Base-by-base conservation (phyloP, 2,888 invertebrate genomes). In the Lepidochrysops patricia region DNA sequence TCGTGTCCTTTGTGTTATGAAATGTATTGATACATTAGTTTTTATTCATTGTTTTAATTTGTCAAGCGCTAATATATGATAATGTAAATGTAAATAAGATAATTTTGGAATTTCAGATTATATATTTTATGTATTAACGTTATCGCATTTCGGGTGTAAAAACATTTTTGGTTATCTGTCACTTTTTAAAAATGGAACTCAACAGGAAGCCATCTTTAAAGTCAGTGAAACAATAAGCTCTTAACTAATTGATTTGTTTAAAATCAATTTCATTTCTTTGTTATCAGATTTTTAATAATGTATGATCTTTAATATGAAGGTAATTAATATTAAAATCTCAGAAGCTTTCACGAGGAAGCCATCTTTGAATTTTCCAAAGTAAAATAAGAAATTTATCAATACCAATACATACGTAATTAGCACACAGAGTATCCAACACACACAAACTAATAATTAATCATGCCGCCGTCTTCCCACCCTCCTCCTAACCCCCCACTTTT, bases 391-490 rank as follows among this genome's bases (percentile, higher is more conserved):
- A 25, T 48, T 25, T 34, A 50, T 50, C 34, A 35, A 49, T 35
- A 29, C 59, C 59, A 59, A 59, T 59, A 59, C 59, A 59, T 59
- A 60, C 60, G 65, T 69, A 71, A 70, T 70, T 71, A 68, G 60
- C 68, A 65, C 65, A 64, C 63, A 65, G 56, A 60, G 64, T 82
- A 84, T 84, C 84, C 83, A 80, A 85, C 85, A 86, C 86, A 86
- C 81, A 88, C 85, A 85, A 85, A 87, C 86, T 85, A 84, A 88
- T 87, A 89, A 89, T 88, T 89, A 89, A 87, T 89, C 88, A 89
- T 87, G 86, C 78, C 74, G 75, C 82, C 74, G 84, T 84, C 84
- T 85, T 79, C 66, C 68, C 67, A 66, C 67, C 84, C 84, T 82
- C 74, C 76, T n/a, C n/a, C n/a, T n/a, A n/a, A 78, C 77, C 80